These are phyloP conservation scores for Steromphala cineraria DNA, from an alignment of 2,888 invertebrate species.

Conservation along the genomic window DNA sequence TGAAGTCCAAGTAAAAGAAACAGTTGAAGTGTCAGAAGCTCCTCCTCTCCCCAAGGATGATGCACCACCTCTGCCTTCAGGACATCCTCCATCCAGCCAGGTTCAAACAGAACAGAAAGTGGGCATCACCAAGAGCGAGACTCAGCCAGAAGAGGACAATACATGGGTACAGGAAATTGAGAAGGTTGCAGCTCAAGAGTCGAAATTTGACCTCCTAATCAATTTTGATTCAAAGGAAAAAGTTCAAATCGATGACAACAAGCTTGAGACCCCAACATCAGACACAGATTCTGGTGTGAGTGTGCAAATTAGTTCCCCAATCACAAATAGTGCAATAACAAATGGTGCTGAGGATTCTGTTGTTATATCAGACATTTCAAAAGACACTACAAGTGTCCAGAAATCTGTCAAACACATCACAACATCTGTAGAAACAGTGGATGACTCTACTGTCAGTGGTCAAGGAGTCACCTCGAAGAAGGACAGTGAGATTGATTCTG, in stretches of 20 bases:
- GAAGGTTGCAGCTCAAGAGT: slow-evolving; percentile 15
- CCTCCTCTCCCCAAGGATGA: not conserved
- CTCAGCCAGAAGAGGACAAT: not conserved
- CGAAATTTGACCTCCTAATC: not conserved
- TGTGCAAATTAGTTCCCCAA: not conserved
- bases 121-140: too few relatives aligned
- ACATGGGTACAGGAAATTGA: not conserved
- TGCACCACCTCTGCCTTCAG: slow-evolving; percentile 3
- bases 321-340: not conserved
- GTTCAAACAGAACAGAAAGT: not conserved
- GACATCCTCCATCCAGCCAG: slow-evolving; percentile 20
- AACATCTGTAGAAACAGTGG: not conserved
- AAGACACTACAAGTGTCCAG: not conserved
- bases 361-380: not conserved
- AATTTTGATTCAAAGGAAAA: slow-evolving; percentile 11
- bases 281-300: slow-evolving; percentile 11
- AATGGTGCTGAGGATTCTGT: not conserved
- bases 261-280: not conserved
- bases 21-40: slow-evolving; percentile 24
- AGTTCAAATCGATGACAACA: not conserved
- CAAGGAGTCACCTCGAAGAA: not conserved
- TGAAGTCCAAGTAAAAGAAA: slow-evolving; percentile 28
- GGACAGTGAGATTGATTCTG: not conserved
- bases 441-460: not conserved
- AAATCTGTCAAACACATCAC: not conserved